Conservation (phyloP, 2,888 invertebrate genomes). For the Ptychoptera contaminata region DNA sequence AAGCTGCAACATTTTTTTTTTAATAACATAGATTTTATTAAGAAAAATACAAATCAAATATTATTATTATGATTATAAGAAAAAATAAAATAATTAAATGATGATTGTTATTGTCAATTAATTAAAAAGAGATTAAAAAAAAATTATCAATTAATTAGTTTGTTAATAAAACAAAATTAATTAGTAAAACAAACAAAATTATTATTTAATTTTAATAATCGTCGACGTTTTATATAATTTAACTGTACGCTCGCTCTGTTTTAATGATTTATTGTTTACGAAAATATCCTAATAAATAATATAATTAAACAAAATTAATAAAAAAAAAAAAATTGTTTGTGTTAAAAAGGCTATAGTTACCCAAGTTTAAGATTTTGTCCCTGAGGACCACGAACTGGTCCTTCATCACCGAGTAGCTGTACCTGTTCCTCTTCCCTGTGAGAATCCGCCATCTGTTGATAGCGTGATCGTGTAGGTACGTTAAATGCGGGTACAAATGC, state of each 20-base stretch:
- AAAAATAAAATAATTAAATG: too few species aligned
- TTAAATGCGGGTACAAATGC: constrained; percentile 46
- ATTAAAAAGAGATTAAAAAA: too few species aligned
- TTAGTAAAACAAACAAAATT: too few species aligned
- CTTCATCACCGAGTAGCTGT: constrained; percentile 92
- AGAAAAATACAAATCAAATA: too few species aligned
- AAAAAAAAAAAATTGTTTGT: constrained; percentile 1
- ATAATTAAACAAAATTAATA: constrained; percentile 4
- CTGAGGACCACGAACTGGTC: constrained; percentile 62
- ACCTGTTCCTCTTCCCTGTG: constrained; percentile 91
- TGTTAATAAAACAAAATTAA: too few species aligned
- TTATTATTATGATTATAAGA: too few species aligned
- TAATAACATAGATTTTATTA: too few species aligned
- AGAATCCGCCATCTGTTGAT: constrained; percentile 88
- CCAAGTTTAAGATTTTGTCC: constrained; percentile 96
- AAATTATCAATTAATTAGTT: too few species aligned
- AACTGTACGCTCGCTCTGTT: background rate
- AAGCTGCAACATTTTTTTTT: background rate
- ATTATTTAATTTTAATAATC: too few species aligned
- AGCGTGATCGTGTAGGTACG: constrained; percentile 35
- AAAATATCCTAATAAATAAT: constrained; percentile 2
- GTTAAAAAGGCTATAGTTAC: constrained; percentile 44
- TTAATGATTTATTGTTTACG: background rate
- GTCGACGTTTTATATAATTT: too few species aligned
- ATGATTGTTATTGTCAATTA: too few species aligned